These are phyloP conservation scores for Hafferia zeledoni DNA, from an alignment of 2,797 vertebrate genomes.

Conservation along the genomic window DNA sequence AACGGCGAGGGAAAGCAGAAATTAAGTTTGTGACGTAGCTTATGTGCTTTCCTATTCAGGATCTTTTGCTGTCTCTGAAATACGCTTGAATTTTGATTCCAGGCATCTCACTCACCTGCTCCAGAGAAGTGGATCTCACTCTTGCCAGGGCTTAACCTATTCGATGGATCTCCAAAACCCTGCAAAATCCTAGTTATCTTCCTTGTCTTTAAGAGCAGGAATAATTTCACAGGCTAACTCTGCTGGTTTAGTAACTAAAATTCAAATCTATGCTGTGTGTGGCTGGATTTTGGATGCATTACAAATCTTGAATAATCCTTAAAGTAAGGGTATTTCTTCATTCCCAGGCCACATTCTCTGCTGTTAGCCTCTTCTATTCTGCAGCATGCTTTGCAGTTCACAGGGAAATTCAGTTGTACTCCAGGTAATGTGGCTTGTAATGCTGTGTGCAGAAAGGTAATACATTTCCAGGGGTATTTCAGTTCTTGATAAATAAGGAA, in stretches of 20 bases:
- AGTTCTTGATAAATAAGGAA: neutral
- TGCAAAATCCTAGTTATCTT: neutral
- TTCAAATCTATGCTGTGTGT: fast-evolving
- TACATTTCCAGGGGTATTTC: fast-evolving
- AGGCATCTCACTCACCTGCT: fast-evolving
- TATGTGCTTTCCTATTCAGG: neutral
- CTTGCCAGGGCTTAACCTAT: neutral
- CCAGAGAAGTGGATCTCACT: neutral
- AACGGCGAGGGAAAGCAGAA: fast-evolving
- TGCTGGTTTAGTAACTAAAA: neutral
- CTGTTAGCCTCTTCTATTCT: neutral
- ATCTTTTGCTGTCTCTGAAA: neutral
- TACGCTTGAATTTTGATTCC: neutral
- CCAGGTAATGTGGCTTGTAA: neutral
- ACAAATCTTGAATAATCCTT: neutral
- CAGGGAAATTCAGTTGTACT: neutral
- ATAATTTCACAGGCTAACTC: neutral
- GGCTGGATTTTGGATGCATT: neutral
- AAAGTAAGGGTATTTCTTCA: neutral
- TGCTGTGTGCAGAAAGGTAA: neutral
- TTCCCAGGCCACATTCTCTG: neutral
- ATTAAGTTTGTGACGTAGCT: fast-evolving
- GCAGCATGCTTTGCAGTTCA: neutral
- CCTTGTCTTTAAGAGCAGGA: neutral
- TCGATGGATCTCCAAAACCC: neutral